A percentile compares a stretch with the other conserved stretches of the same genome.
Evolutionary conservation across 2,888 invertebrate genomes (phyloP).

Genomic region (Amphipoea oculea): DNA sequence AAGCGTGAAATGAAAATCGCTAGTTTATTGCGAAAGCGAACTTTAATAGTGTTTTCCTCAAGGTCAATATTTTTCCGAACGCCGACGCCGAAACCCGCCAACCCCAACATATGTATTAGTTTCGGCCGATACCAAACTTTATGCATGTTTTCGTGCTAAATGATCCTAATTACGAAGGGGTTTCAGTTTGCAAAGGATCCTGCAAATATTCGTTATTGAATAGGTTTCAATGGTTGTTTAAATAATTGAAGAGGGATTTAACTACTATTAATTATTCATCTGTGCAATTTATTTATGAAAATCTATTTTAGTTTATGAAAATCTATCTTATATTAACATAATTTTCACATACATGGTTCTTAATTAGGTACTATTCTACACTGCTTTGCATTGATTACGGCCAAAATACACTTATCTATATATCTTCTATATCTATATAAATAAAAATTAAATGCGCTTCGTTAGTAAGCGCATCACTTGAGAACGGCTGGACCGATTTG

Average conservation of each 20-base stretch:
- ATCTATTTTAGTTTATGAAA: not conserved
- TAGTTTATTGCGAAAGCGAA: constrained; percentile 32
- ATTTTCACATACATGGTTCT: not conserved
- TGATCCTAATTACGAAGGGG: constrained; percentile 20
- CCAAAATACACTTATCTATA: no score
- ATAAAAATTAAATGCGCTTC: no score
- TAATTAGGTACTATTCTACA: not conserved
- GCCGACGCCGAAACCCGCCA: constrained; percentile 20
- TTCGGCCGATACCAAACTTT: constrained; percentile 30
- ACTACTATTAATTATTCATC: not conserved
- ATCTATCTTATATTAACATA: not conserved
- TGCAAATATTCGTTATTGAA: constrained; percentile 28
- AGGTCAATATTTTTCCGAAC: constrained; percentile 21
- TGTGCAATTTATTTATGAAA: no score
- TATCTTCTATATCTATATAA: no score
- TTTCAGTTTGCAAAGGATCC: constrained; percentile 46
- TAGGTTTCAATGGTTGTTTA: constrained; percentile 1
- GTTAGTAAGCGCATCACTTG: no score
- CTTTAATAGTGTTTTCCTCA: constrained; percentile 31
- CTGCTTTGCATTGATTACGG: no score
- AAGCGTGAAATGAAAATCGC: constrained; percentile 41
- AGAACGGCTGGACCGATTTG: no score
- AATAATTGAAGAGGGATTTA: not conserved
- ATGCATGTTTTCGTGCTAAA: constrained; percentile 38
- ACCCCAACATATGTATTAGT: constrained; percentile 21